Conservation (phyloP, 2,797 vertebrate species). For the Pygocentrus nattereri region DNA sequence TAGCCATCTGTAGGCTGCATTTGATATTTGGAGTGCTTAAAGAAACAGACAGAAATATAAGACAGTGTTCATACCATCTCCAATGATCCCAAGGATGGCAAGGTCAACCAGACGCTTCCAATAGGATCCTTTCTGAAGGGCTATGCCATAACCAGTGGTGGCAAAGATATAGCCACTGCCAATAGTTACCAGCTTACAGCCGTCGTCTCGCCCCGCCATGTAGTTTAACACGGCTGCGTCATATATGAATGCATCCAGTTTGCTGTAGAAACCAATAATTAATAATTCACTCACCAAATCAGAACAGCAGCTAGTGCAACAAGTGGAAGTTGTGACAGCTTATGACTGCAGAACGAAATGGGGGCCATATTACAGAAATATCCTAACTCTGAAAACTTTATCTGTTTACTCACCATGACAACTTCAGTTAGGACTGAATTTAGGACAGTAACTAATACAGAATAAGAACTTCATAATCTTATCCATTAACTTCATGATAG, state of each 20-base stretch:
- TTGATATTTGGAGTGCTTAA: neutral
- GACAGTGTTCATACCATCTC: slow-evolving; percentile 85
- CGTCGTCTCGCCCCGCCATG: slow-evolving; percentile 97
- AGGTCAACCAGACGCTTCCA: slow-evolving; percentile 97
- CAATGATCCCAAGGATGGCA: slow-evolving; percentile 95
- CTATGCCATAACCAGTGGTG: slow-evolving; percentile 96
- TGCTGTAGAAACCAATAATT: slow-evolving; percentile 76
- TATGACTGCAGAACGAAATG: too few relatives aligned
- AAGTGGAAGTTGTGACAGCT: slow-evolving; percentile 8
- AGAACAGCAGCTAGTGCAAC: neutral
- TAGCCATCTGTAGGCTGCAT: neutral
- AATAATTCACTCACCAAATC: neutral
- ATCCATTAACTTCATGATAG: too few relatives aligned
- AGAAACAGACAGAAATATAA: neutral
- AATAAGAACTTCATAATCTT: too few relatives aligned
- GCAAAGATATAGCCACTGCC: slow-evolving; percentile 98
- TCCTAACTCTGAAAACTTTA: too few relatives aligned
- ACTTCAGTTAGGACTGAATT: too few relatives aligned
- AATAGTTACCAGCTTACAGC: slow-evolving; percentile 97
- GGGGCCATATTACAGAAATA: too few relatives aligned
- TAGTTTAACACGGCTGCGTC: slow-evolving; percentile 98
- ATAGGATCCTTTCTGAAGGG: slow-evolving; percentile 95
- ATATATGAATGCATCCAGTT: slow-evolving; percentile 98
- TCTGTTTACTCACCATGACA: too few relatives aligned
- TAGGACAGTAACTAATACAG: too few relatives aligned